Conservation (phyloP, 2,888 invertebrate genomes). For the Acleris emargana region DNA sequence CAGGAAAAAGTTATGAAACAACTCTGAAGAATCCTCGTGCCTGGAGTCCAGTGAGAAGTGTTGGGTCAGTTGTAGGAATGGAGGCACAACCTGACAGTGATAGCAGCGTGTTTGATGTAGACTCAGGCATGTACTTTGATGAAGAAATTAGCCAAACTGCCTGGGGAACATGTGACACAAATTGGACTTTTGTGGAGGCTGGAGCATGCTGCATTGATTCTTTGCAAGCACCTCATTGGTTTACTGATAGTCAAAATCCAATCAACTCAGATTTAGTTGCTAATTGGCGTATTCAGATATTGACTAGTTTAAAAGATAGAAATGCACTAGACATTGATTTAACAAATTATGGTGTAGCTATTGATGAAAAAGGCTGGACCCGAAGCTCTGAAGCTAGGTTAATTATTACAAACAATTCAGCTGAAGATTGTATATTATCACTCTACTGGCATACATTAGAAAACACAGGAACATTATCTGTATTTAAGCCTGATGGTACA, state of each 20-base stretch:
- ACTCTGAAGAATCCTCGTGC: slow-evolving; percentile 91
- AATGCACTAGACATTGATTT: slow-evolving; percentile 78
- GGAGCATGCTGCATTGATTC: slow-evolving; percentile 91
- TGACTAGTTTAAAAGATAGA: slow-evolving; percentile 86
- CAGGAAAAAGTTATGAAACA: slow-evolving; percentile 87
- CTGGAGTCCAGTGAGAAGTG: slow-evolving; percentile 95
- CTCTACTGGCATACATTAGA: slow-evolving; percentile 91
- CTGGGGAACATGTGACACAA: slow-evolving; percentile 91
- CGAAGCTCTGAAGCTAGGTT: slow-evolving; percentile 92
- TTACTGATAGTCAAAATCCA: slow-evolving; percentile 84
- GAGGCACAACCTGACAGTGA: slow-evolving; percentile 95
- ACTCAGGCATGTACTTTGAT: slow-evolving; percentile 91
- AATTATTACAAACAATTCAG: slow-evolving; percentile 78
- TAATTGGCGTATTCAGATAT: slow-evolving; percentile 89
- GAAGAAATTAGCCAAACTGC: slow-evolving; percentile 89
- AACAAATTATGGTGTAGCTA: slow-evolving; percentile 88
- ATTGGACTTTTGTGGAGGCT: slow-evolving; percentile 92
- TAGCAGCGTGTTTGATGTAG: slow-evolving; percentile 91
- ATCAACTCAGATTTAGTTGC: slow-evolving; percentile 86
- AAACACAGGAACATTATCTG: slow-evolving; percentile 89
- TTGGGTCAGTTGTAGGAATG: slow-evolving; percentile 92
- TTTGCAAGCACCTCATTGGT: slow-evolving; percentile 91
- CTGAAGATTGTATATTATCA: slow-evolving; percentile 91
- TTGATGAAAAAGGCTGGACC: slow-evolving; percentile 94
- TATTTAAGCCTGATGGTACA: slow-evolving; percentile 90